Conservation (phyloP, 2,797 vertebrate genomes). For the Cyprinella venusta region DNA sequence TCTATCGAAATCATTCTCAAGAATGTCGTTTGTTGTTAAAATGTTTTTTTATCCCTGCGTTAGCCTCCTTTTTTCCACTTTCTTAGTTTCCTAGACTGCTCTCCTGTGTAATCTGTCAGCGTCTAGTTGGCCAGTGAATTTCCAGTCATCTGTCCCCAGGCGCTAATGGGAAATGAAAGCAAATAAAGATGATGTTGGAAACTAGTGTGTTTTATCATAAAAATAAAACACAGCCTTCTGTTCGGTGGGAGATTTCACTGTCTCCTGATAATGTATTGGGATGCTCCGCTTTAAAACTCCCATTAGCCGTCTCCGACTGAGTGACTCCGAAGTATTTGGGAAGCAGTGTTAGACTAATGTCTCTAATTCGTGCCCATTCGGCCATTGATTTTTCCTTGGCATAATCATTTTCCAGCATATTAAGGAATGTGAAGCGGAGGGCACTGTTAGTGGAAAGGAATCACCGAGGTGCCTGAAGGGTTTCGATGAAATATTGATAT, state of each 20-base stretch:
- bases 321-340: constrained; percentile 70
- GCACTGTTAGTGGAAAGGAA: constrained; percentile 60
- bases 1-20: neutral
- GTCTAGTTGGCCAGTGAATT: constrained; percentile 73
- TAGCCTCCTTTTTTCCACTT: constrained; percentile 48
- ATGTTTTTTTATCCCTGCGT: constrained; percentile 39
- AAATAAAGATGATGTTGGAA: constrained; percentile 52
- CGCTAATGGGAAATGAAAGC: constrained; percentile 54
- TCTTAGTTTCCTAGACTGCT: constrained; percentile 62
- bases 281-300: constrained; percentile 58
- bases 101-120: constrained; percentile 58
- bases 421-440: constrained; percentile 63
- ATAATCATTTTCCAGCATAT: constrained; percentile 76
- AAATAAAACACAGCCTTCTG: constrained; percentile 41
- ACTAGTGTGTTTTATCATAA: constrained; percentile 54
- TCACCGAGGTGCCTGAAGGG: constrained; percentile 22
- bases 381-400: constrained; percentile 69
- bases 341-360: constrained; percentile 76
- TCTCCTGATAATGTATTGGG: constrained; percentile 28
- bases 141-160: constrained; percentile 62
- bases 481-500: constrained; percentile 45
- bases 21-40: constrained; percentile 4
- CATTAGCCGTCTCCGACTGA: constrained; percentile 64
- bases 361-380: constrained; percentile 76
- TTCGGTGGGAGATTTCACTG: constrained; percentile 46